Base-by-base conservation (phyloP, 1,140 invertebrate genomes). In the Bombus waltoni region DNA sequence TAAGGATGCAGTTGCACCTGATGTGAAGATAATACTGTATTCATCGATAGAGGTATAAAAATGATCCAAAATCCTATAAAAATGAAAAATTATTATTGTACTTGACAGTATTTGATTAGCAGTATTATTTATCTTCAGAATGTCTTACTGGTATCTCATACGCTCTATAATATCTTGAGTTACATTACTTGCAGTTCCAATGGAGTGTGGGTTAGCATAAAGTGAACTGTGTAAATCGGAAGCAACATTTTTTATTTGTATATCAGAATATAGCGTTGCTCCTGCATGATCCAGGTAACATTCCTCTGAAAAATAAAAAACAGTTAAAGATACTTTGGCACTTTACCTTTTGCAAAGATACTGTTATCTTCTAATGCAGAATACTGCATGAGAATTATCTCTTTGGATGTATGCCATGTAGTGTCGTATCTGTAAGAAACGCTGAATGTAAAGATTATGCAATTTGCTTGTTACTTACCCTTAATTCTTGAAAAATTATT, bases 201-300 rank as follows among this genome's bases (percentile, higher is more conserved):
- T 92, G 28, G 97, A 97, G 95, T 99, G 98, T 57, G 99, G 98
- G 96, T 99, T 99, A 85, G 97, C 97, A 93, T 98, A 98, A 11
- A 98, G 92, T 95, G 97, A 97, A 28, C 93, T 94, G 42, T 96
- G 94, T 66, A 99, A 96, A 91, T 98, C 96, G 66, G 96, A 92
- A 57, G 96, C 95, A n/a, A 97, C 93, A 72, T 96, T 95, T 85
- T 96, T 94, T 35, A 99, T 95, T 94, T 98, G 97, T 86, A 95
- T 96, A 91, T 97, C 95, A 5, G 98, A 96, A 93, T 98, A 99
- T 47, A 99, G 94, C 40, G 98, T 97, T 35, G 98, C 96, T 35
- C 98, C 98, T 65, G 98, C 97, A 96, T 99, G 98, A 95, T 99
- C 99, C 89, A 99, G 95, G 95, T 99, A 99, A 82, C 96, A 97